Conservation (phyloP, 2,797 vertebrate species). For the Heterohyrax brucei region DNA sequence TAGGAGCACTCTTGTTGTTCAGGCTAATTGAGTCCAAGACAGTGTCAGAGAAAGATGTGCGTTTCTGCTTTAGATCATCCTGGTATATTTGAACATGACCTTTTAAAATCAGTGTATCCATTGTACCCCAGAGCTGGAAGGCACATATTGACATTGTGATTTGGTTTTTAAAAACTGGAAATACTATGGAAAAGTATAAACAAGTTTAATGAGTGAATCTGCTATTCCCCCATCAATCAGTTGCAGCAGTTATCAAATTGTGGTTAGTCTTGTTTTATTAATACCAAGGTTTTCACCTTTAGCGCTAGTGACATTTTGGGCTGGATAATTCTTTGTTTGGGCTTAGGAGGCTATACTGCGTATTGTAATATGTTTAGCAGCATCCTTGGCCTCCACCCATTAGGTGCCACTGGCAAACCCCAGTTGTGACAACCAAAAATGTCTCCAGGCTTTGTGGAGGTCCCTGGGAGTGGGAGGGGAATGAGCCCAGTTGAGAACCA, state of each 20-base stretch:
- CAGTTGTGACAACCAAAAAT: constrained; percentile 14
- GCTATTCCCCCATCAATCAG: not conserved
- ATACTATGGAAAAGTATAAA: not conserved
- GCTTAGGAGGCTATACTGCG: not conserved
- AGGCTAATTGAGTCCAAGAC: not conserved
- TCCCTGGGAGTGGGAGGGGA: not conserved
- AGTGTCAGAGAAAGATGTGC: not conserved
- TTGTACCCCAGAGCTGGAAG: constrained; percentile 4
- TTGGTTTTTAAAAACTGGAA: not conserved
- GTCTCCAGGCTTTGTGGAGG: not conserved
- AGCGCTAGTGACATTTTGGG: not conserved
- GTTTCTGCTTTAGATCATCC: constrained; percentile 52
- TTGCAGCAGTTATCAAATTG: not conserved
- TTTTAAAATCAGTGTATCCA: constrained; percentile 17
- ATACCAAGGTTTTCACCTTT: not conserved
- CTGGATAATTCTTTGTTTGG: not conserved
- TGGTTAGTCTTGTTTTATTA: constrained; percentile 13
- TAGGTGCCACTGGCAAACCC: not conserved
- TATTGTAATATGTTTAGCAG: not conserved
- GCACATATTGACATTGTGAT: constrained; percentile 15
- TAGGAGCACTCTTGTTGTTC: constrained; percentile 51
- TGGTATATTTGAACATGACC: constrained; percentile 12
- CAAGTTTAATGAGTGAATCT: not conserved
- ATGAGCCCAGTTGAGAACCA: not conserved
- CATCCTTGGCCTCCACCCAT: not conserved